Evolutionary conservation across 2,113 vertebrate species (phyloP).

Genomic region (Nibea coibor): DNA sequence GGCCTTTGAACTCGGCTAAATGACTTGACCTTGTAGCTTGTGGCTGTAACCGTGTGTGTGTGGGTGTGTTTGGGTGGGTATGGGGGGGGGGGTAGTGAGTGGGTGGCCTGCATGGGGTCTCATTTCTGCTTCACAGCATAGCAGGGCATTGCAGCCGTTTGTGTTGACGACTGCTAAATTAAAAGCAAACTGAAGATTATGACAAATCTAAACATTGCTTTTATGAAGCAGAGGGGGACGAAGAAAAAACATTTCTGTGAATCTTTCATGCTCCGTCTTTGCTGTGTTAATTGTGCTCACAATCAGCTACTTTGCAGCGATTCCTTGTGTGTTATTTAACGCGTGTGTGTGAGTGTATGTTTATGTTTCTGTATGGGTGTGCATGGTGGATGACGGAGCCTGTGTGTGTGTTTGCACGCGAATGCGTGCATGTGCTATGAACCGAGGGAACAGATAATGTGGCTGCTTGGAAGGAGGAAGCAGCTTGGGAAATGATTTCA

Average conservation of each 20-base stretch:
- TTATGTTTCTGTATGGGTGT: constrained; percentile 61
- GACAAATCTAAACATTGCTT: constrained; percentile 82
- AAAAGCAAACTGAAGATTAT: constrained; percentile 82
- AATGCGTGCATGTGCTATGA: constrained; percentile 51
- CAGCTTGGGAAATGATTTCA: constrained; percentile 87
- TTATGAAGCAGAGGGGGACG: constrained; percentile 70
- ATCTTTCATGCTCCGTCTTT: constrained; percentile 77
- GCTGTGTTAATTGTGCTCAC: constrained; percentile 81
- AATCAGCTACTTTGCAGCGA: constrained; percentile 75
- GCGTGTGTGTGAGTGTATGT: constrained; percentile 47
- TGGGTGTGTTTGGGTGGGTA: constrained; percentile 63
- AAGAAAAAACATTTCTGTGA: constrained; percentile 66
- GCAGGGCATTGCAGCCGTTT: constrained; percentile 72
- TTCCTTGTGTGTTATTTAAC: constrained; percentile 70
- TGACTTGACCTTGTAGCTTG: constrained; percentile 91
- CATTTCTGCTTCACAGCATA: constrained; percentile 72
- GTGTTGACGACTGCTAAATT: constrained; percentile 79
- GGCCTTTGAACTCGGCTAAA: constrained; percentile 96
- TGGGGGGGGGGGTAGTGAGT: constrained; percentile 78
- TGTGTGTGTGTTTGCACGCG: constrained; percentile 34
- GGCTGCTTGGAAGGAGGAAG: constrained; percentile 79
- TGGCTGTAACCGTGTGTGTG: constrained; percentile 72
- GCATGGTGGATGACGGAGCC: constrained; percentile 45
- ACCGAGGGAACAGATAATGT: constrained; percentile 74
- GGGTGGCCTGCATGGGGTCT: constrained; percentile 80